phyloP scores from a whole-genome alignment of 2,797 vertebrate species.

The Centropyge bicolor region DNA sequence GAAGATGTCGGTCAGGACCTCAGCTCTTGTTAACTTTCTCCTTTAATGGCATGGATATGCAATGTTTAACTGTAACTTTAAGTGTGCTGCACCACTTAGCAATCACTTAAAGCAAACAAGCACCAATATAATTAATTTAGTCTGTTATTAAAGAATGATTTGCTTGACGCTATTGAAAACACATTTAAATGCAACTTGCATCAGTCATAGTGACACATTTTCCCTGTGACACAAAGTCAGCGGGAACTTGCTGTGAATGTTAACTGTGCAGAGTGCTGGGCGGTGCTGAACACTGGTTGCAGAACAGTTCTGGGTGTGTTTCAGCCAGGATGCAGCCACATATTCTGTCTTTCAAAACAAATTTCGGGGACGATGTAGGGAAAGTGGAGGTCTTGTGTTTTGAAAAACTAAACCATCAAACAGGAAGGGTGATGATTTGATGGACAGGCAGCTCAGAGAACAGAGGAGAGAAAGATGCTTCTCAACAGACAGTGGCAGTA shows the following conservation, averaged over 20 bases:
- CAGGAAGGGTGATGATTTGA: conserved; percentile 1
- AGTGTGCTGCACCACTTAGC: neutral
- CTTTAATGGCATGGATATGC: neutral
- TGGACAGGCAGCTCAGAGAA: conserved; percentile 7
- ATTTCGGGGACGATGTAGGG: conserved; percentile 3
- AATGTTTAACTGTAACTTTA: neutral
- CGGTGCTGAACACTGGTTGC: conserved; percentile 4
- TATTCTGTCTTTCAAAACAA: conserved; percentile 5
- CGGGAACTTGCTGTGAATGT: conserved; percentile 16
- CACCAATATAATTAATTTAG: neutral
- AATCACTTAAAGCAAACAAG: neutral
- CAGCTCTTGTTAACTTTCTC: neutral
- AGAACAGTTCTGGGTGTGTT: neutral
- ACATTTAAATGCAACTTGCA: neutral
- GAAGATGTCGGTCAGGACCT: too few relatives aligned
- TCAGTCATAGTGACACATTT: neutral
- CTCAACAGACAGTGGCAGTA: neutral
- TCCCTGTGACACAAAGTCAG: conserved; percentile 11
- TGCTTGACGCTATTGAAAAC: neutral
- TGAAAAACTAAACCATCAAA: conserved; percentile 22
- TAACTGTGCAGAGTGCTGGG: conserved; percentile 37
- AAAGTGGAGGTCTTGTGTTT: conserved; percentile 1
- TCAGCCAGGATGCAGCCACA: conserved; percentile 2
- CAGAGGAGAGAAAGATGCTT: neutral
- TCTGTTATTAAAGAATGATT: conserved; percentile 1